Evolutionary conservation across 2,797 vertebrate genomes (phyloP).

Genomic region (Danionella dracula): DNA sequence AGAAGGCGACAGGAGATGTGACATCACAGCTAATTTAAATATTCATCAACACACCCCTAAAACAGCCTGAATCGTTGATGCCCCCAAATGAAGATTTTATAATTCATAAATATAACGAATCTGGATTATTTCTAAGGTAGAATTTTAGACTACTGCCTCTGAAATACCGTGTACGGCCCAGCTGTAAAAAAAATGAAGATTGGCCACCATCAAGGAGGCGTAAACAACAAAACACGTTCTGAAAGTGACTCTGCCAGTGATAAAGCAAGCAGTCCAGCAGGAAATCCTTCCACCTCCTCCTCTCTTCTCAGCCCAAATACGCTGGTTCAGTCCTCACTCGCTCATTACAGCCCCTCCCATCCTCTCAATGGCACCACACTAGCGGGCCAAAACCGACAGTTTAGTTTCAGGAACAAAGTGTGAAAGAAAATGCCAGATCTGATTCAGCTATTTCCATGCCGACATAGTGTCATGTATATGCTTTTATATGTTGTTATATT

Average conservation of each 20-base stretch:
- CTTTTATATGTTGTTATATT: constrained; percentile 47
- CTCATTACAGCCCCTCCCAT: constrained; percentile 80
- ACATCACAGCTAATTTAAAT: too few relatives aligned
- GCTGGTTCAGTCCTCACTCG: constrained; percentile 86
- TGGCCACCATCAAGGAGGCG: constrained; percentile 74
- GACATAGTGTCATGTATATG: constrained; percentile 81
- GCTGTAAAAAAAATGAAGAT: constrained; percentile 95
- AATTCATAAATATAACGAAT: too few relatives aligned
- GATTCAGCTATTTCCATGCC: constrained; percentile 78
- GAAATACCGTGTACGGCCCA: constrained; percentile 91
- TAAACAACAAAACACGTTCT: constrained; percentile 76
- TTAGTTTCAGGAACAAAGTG: constrained; percentile 80
- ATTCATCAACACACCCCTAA: too few relatives aligned
- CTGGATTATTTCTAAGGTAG: too few relatives aligned
- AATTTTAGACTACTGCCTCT: constrained; percentile 91
- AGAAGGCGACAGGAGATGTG: too few relatives aligned
- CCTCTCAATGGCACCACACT: constrained; percentile 83
- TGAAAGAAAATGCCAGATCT: constrained; percentile 76
- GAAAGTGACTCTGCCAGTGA: constrained; percentile 98
- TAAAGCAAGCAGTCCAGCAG: constrained; percentile 88
- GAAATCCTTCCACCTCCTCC: constrained; percentile 88
- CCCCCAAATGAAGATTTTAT: too few relatives aligned
- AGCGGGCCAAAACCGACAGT: constrained; percentile 74
- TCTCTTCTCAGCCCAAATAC: constrained; percentile 88
- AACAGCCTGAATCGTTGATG: too few relatives aligned